These are phyloP conservation scores for Drosophila guanche DNA, from an alignment of 1,140 invertebrate genomes.

Conservation along the genomic window DNA sequence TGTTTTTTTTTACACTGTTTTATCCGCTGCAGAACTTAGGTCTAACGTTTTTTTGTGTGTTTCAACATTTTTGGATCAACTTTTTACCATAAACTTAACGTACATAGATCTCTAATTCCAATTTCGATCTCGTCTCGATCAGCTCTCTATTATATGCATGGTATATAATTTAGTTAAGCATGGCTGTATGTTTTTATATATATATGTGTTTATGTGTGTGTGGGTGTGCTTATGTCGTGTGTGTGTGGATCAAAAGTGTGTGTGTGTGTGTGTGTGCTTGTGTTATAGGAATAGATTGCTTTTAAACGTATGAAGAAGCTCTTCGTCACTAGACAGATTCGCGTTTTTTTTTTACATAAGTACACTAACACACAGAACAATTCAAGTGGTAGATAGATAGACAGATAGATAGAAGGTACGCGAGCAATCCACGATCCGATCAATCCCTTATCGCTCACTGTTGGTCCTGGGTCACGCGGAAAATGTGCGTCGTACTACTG, in stretches of 20 bases:
- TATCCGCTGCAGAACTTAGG: slow-evolving; percentile 53
- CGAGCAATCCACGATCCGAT: slow-evolving; percentile 14
- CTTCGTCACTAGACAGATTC: slow-evolving; percentile 36
- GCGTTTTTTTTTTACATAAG: slow-evolving; percentile 69
- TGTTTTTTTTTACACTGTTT: slow-evolving; percentile 62
- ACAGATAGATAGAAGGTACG: slow-evolving; percentile 30
- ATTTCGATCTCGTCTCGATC: slow-evolving; percentile 44
- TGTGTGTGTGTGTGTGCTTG: slow-evolving; percentile 10
- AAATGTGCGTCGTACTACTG: slow-evolving; percentile 76
- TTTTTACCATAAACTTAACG: slow-evolving; percentile 75
- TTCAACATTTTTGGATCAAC: slow-evolving; percentile 74
- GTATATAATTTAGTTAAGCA: slow-evolving; percentile 70
- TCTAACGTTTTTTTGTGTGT: slow-evolving; percentile 58
- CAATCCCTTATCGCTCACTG: slow-evolving; percentile 34
- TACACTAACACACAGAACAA: slow-evolving; percentile 74
- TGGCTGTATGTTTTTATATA: slow-evolving; percentile 35
- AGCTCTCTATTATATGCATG: slow-evolving; percentile 60
- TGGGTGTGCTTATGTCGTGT: slow-evolving; percentile 36
- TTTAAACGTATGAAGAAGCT: slow-evolving; percentile 39
- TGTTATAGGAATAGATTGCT: slow-evolving; percentile 42
- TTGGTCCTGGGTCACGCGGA: slow-evolving; percentile 76
- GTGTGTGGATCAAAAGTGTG: slow-evolving; percentile 31
- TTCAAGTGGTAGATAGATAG: slow-evolving; percentile 47
- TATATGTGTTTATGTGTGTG: slow-evolving; percentile 21
- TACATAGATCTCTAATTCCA: slow-evolving; percentile 69